Evolutionary conservation across 1,140 invertebrate species (phyloP), one percentile per base, ranked within the genome.

Genomic region (Saccostrea glomerata): DNA sequence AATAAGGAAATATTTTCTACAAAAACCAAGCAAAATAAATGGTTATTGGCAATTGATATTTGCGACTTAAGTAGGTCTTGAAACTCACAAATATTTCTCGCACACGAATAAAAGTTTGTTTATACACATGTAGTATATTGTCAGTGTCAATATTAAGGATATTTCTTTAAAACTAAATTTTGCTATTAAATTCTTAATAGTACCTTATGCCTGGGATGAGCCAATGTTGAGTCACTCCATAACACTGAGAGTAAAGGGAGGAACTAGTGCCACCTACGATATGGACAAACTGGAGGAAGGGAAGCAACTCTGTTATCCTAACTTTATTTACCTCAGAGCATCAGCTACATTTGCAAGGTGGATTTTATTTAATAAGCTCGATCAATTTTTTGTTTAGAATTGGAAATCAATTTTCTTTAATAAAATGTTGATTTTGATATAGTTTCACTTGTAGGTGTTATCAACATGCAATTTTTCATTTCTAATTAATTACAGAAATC

Each of bases 251-350:
- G 98, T 98, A 55, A 98, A 98, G 1, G 98, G 98, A 82, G 98
- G 98, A 12, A 97, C 97, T 6, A 97, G 96, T 63, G 96, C 97
- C 20, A 91, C 90, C 15, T 98, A 98, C 93, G 97, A 98, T 93
- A 96, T 99, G 89, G 97, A 97, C 93, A 96, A 96, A 82, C 96
- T 98, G 13, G 95, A 94, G 86, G 94, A 95, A 85, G 97, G 97
- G 30, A 96, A 96, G 86, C 93, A 95, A 86, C 95, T 99, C 54
- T 97, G 97, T 47, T 99, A 99, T 94, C 98, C 99, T 93, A 99
- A 99, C 95, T 99, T 99, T 95, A 98, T 99, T 92, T 99, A 98
- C 93, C 97, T 99, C 87, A 97, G 97, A 60, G 98, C 98, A 92
- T 96, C 97, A 25, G 93, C 94, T 40, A 96, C 96, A 6, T 96